A percentile compares a stretch with the other conserved stretches of the same genome.
phyloP scores from a whole-genome alignment of 2,888 invertebrate genomes.

The Meandrusa payeni region DNA sequence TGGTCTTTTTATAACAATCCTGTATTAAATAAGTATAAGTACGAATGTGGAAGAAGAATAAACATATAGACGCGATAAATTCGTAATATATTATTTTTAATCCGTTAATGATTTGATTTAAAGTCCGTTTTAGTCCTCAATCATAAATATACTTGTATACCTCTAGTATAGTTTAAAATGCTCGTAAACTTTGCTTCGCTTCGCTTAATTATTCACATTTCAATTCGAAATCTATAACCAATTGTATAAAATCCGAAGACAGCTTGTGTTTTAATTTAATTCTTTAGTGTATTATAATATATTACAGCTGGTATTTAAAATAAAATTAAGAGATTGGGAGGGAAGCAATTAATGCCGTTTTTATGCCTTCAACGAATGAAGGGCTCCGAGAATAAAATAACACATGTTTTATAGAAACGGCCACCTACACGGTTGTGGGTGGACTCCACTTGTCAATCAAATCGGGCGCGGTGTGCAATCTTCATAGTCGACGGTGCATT shows the following conservation, averaged over 20 bases:
- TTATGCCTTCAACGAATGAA: slow-evolving; percentile 50
- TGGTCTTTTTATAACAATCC: too few relatives aligned
- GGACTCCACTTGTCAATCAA: slow-evolving; percentile 65
- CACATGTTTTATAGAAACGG: slow-evolving; percentile 44
- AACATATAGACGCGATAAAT: too few relatives aligned
- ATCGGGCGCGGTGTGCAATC: slow-evolving; percentile 41
- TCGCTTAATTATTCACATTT: too few relatives aligned
- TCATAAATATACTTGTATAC: too few relatives aligned
- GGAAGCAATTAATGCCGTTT: slow-evolving; percentile 52
- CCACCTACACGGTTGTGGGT: slow-evolving; percentile 58
- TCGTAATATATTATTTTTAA: too few relatives aligned
- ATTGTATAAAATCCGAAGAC: slow-evolving; percentile 1
- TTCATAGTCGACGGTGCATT: slow-evolving; percentile 39
- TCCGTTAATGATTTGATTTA: too few relatives aligned
- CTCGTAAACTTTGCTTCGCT: not conserved
- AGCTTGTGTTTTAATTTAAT: not conserved
- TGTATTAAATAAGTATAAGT: too few relatives aligned
- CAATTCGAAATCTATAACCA: slow-evolving; percentile 7
- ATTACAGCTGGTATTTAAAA: slow-evolving; percentile 28
- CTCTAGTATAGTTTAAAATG: slow-evolving; percentile 3
- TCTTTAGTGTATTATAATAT: slow-evolving; percentile 1
- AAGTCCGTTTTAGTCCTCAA: too few relatives aligned
- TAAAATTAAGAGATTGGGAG: slow-evolving; percentile 31
- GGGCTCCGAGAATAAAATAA: slow-evolving; percentile 49
- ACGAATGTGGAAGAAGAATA: too few relatives aligned